phyloP scores from a whole-genome alignment of 1,140 invertebrate genomes.

The Ericerus pela region DNA sequence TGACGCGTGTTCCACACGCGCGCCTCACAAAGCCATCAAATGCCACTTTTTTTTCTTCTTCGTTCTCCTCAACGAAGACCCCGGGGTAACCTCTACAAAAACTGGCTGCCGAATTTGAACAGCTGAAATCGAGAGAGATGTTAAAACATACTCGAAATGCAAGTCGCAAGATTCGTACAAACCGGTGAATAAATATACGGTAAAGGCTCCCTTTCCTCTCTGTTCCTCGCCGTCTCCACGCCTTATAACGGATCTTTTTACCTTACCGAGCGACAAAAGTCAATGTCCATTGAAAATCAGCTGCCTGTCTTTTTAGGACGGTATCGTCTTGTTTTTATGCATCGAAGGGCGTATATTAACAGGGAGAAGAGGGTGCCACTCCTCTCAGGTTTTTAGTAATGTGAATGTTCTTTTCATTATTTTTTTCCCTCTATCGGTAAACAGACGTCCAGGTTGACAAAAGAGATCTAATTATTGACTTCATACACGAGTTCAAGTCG shows the following conservation, averaged over 20 bases:
- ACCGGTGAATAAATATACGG: neutral
- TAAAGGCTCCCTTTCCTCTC: neutral
- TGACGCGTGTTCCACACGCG: slow-evolving; percentile 3
- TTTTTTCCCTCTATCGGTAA: too few relatives aligned
- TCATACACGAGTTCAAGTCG: too few relatives aligned
- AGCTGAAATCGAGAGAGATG: slow-evolving; percentile 6
- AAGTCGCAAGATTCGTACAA: slow-evolving; percentile 2
- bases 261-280: neutral
- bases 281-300: neutral
- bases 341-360: neutral
- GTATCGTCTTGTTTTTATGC: neutral
- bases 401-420: too few relatives aligned
- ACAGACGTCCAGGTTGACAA: too few relatives aligned
- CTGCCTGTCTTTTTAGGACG: neutral
- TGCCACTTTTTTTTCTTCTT: too few relatives aligned
- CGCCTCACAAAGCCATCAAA: slow-evolving; percentile 1
- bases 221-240: neutral
- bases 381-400: too few relatives aligned
- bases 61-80: too few relatives aligned
- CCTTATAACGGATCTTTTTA: slow-evolving; percentile 6
- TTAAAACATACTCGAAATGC: slow-evolving; percentile 9
- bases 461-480: too few relatives aligned
- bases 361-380: too few relatives aligned
- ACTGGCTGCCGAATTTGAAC: slow-evolving; percentile 4
- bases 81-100: too few relatives aligned